Conservation (phyloP, 2,113 vertebrate genomes). For the Thermophis baileyi region DNA sequence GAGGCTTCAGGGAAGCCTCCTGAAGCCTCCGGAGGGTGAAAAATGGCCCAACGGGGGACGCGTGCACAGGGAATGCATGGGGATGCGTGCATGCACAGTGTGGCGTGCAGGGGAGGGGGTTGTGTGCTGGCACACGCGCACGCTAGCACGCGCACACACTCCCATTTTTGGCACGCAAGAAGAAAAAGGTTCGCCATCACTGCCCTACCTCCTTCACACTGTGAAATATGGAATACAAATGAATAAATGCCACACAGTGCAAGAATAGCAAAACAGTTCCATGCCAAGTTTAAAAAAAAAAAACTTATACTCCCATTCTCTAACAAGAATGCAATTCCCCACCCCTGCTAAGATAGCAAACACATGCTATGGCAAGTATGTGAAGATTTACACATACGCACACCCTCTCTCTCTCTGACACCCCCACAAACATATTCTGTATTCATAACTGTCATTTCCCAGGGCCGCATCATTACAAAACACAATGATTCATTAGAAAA, state of each 20-base stretch:
- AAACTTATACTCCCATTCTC: background rate
- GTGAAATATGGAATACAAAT: constrained; percentile 17
- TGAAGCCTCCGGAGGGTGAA: too few species aligned
- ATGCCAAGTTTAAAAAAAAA: constrained; percentile 8
- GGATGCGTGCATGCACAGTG: too few species aligned
- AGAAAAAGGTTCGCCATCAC: too few species aligned
- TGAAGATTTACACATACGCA: background rate
- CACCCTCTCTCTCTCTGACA: background rate
- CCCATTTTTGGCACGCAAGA: too few species aligned
- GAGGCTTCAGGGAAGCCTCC: too few species aligned
- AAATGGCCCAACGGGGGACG: too few species aligned
- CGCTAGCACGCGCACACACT: too few species aligned
- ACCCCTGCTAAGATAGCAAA: background rate
- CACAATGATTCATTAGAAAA: constrained; percentile 8
- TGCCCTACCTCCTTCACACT: constrained; percentile 26
- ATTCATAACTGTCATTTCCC: constrained; percentile 26
- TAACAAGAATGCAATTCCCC: background rate
- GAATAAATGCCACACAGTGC: constrained; percentile 24
- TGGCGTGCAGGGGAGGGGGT: too few species aligned
- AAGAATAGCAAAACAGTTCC: constrained; percentile 26
- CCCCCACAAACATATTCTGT: background rate
- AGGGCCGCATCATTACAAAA: constrained; percentile 34
- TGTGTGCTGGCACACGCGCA: too few species aligned
- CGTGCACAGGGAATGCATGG: too few species aligned
- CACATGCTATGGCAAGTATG: background rate